Conservation (phyloP, 2,888 invertebrate genomes). For the Chymomyza fuscimana region DNA sequence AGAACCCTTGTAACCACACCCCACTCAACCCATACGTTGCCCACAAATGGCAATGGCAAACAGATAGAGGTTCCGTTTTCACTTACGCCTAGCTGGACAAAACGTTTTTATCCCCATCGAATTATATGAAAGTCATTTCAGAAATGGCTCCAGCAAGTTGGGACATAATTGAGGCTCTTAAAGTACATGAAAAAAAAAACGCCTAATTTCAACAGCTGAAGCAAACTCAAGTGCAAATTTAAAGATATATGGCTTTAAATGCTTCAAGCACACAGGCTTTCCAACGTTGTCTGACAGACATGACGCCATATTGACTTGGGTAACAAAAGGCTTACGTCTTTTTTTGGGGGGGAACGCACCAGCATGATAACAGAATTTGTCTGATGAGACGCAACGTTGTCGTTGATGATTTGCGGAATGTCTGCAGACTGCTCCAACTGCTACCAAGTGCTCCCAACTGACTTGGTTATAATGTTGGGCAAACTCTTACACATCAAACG, state of each 20-base stretch:
- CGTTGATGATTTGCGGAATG: not conserved
- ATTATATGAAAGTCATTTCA: not conserved
- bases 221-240: not conserved
- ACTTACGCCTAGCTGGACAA: not conserved
- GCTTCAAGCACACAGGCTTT: not conserved
- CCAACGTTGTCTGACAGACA: not conserved
- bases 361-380: not conserved
- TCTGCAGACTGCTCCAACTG: not conserved
- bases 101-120: not conserved
- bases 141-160: not conserved
- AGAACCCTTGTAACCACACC: not conserved
- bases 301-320: not conserved
- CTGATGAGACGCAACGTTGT: not conserved
- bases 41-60: constrained; percentile 2
- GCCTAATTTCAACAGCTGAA: not conserved
- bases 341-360: not conserved
- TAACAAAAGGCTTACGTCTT: not conserved
- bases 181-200: not conserved
- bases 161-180: not conserved
- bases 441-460: not conserved
- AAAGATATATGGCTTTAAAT: not conserved
- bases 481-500: not conserved
- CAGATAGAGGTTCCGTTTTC: not conserved
- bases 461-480: not conserved
- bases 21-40: not conserved